A percentile compares a stretch with the other conserved stretches of the same genome.
Conservation (phyloP, 2,797 vertebrate genomes). For the Potorous gilbertii region DNA sequence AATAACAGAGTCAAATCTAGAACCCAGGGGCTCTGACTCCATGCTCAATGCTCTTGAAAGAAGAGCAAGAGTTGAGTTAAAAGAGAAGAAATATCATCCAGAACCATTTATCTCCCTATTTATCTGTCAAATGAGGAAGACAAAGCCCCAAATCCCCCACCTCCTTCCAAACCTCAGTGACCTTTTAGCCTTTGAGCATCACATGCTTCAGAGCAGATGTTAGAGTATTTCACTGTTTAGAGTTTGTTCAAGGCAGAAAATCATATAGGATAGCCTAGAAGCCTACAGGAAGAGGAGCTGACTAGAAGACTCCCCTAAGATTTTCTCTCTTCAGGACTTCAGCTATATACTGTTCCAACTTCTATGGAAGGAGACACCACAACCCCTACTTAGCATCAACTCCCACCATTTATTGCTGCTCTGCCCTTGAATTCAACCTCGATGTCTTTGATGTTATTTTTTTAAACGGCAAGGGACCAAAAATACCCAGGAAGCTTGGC, state of each 20-base stretch:
- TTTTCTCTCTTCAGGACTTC: background rate
- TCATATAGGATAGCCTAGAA: background rate
- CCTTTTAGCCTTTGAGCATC: background rate
- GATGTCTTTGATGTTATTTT: background rate
- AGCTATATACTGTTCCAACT: background rate
- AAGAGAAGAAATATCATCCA: background rate
- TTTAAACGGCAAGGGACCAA: background rate
- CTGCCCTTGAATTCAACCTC: background rate
- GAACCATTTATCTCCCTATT: background rate
- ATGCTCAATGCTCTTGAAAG: background rate
- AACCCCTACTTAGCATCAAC: background rate
- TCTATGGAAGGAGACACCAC: background rate
- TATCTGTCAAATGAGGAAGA: background rate
- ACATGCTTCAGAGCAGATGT: background rate
- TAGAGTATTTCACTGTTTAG: background rate
- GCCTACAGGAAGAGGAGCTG: background rate
- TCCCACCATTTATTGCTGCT: background rate
- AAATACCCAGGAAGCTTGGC: background rate
- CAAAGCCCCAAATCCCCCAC: background rate
- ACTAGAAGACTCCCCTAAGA: background rate
- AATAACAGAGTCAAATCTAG: background rate
- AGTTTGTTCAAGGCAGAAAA: background rate
- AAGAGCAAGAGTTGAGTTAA: background rate
- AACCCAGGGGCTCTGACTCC: background rate
- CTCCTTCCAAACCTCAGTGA: background rate